Base-by-base conservation (phyloP, 2,113 vertebrate genomes). In the Pelodiscus sinensis region DNA sequence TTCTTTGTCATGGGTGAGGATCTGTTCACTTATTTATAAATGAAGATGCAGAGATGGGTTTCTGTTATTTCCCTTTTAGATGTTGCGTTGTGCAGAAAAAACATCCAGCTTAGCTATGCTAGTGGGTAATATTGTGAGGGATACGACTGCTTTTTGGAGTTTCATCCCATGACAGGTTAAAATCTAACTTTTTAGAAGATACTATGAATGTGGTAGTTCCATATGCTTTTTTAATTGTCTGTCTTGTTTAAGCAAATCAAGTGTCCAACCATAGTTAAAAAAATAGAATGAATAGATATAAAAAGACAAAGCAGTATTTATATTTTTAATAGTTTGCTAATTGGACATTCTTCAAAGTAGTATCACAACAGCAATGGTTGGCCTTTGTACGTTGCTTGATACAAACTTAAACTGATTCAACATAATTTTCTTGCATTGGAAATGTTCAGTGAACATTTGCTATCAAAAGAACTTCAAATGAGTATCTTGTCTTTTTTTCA, bases 401-500 rank as follows among this genome's bases (percentile, higher is more conserved):
- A 54, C 10, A 90, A 71, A 44, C 82, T 79, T 82, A 92, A 95
- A 75, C 88, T 92, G 75, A 52, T 73, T 84, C 52, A 79, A 11
- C 57, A 54, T 87, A 86, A 95, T 92, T 87, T 89, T 29, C 27
- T 65, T 57, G 35, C 88, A 56, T 60, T 79, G 93, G 83, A 96
- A 95, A 68, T 51, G 1, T 77, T 90, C 38, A 90, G 68, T 87
- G 44, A 55, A 80, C 90, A 79, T 86, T 92, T 27, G 81, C 12
- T 90, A 73, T 77, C 89, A 94, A 96, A 96, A 38, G 9, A 85
- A 91, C 90, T 92, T 91, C 15, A 84, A 84, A 80, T 87, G 27
- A 58, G 16, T 29, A 52, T n/a, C 57, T 79, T 86, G 5, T 10
- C n/a, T 50, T 78, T 6, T 81, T 8, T 84, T 93, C 65, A 35